Evolutionary conservation across 2,113 vertebrate genomes (phyloP).

Genomic region (Bubo scandiacus): DNA sequence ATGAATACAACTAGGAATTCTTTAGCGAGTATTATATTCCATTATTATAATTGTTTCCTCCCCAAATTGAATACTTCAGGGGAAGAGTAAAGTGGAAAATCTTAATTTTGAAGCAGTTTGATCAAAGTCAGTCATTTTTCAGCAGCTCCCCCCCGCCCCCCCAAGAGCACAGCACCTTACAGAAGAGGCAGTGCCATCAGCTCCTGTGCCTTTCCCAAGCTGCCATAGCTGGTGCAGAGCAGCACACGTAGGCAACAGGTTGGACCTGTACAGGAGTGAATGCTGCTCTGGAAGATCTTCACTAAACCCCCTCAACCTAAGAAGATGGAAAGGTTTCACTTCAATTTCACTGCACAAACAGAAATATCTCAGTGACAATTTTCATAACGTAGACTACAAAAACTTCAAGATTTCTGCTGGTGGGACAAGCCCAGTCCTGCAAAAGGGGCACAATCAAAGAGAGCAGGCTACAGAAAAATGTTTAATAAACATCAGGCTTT

Average conservation of each 20-base stretch:
- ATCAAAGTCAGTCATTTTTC: background rate
- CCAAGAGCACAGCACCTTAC: background rate
- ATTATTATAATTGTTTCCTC: background rate
- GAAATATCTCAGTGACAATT: background rate
- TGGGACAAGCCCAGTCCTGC: rapidly evolving
- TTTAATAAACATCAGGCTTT: background rate
- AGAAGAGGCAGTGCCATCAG: rapidly evolving
- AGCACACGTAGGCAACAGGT: rapidly evolving
- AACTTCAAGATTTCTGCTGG: background rate
- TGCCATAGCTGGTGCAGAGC: background rate
- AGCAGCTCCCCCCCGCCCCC: no score
- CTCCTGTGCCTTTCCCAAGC: background rate
- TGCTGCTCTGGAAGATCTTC: background rate
- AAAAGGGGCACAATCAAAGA: background rate
- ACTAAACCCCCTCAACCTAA: background rate
- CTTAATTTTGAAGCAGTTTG: background rate
- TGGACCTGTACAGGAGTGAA: rapidly evolving
- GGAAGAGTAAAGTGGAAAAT: background rate
- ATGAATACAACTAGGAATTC: background rate
- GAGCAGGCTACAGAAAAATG: background rate
- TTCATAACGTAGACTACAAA: background rate
- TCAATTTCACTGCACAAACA: background rate
- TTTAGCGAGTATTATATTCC: background rate
- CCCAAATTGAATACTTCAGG: background rate
- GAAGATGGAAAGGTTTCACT: background rate